Evolutionary conservation across 2,113 vertebrate genomes (phyloP).

Genomic region (Porphyrio hochstetteri): DNA sequence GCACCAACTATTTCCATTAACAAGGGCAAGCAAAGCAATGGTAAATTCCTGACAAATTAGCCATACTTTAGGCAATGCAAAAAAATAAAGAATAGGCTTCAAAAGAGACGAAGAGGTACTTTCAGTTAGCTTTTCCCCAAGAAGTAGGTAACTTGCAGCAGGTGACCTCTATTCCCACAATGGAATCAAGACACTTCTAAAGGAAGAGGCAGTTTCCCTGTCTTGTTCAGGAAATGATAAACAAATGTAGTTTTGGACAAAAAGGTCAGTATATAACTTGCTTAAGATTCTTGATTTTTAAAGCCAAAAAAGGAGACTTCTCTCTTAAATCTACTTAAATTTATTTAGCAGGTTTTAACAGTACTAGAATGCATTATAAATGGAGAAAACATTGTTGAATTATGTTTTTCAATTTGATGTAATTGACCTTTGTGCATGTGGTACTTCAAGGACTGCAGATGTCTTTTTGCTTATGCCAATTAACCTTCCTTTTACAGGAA

Average conservation of each 20-base stretch:
- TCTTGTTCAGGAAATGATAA: background rate
- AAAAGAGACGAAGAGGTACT: background rate
- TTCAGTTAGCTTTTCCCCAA: too few species aligned
- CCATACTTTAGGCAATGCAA: background rate
- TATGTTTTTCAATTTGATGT: background rate
- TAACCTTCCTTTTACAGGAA: background rate
- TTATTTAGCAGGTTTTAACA: constrained; percentile 9
- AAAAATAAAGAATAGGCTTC: background rate
- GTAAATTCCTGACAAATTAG: background rate
- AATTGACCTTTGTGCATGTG: background rate
- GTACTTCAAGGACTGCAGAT: background rate
- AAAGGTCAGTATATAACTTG: background rate
- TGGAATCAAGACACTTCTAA: background rate
- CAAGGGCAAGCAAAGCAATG: background rate
- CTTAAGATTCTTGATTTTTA: background rate
- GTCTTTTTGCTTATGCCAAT: background rate
- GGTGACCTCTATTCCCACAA: background rate
- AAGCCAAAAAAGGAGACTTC: background rate
- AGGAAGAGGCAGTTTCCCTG: background rate
- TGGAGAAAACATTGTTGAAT: background rate
- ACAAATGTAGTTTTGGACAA: background rate
- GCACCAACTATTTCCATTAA: background rate
- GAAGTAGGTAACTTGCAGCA: background rate
- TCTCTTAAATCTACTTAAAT: background rate
- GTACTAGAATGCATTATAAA: constrained; percentile 1